phyloP scores from a whole-genome alignment of 2,888 invertebrate species.

The Ramazzottius varieornatus region DNA sequence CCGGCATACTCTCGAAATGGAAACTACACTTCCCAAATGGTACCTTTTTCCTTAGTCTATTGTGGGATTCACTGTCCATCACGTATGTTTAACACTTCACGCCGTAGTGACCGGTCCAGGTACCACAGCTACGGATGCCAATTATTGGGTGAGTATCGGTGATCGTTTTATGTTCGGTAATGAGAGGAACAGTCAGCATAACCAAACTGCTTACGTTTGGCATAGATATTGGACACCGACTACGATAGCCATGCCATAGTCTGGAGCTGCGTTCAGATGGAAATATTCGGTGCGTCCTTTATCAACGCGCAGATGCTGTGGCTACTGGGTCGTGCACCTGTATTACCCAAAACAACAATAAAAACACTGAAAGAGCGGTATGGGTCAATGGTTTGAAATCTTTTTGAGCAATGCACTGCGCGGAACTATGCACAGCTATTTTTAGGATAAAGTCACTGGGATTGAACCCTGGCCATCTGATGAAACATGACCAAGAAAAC shows the following conservation, averaged over 20 bases:
- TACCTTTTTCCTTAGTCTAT: background rate
- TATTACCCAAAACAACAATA: background rate
- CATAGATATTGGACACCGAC: slow-evolving; percentile 33
- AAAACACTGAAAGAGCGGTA: background rate
- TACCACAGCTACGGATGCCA: background rate
- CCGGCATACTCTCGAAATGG: background rate
- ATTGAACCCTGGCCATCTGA: background rate
- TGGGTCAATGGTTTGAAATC: background rate
- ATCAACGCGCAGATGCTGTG: background rate
- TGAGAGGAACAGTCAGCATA: too few species aligned
- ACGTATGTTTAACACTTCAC: background rate
- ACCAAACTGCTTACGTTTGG: too few species aligned
- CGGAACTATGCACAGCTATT: too few species aligned
- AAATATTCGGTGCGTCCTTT: background rate
- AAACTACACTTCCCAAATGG: background rate
- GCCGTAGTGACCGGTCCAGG: background rate
- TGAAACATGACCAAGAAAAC: background rate
- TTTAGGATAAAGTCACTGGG: background rate
- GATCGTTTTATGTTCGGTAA: background rate
- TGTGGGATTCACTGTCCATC: background rate
- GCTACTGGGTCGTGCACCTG: background rate
- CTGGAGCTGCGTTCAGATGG: slow-evolving; percentile 29
- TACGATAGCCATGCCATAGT: slow-evolving; percentile 35
- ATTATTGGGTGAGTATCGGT: slow-evolving; percentile 3
- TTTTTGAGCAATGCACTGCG: too few species aligned